These are phyloP conservation scores for Pholis gunnellus DNA, from an alignment of 2,113 vertebrate genomes.

Conservation along the genomic window DNA sequence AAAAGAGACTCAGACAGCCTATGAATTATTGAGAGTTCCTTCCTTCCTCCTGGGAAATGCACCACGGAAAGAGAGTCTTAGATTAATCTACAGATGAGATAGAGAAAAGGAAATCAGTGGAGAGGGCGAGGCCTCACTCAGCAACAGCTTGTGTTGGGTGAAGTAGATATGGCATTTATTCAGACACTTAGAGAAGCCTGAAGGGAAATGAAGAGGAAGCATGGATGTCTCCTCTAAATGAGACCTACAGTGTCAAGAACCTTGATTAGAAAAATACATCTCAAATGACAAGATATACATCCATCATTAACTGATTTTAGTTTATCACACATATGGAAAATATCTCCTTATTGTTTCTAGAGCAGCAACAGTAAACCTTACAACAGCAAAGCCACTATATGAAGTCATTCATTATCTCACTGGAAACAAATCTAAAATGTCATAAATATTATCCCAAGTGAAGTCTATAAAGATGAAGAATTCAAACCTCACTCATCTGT, in stretches of 20 bases:
- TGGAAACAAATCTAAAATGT: too few relatives aligned
- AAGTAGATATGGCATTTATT: neutral
- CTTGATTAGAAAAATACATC: neutral
- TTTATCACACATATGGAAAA: too few relatives aligned
- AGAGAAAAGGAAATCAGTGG: constrained; percentile 4
- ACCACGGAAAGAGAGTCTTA: constrained; percentile 25
- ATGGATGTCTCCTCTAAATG: neutral
- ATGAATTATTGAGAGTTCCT: constrained; percentile 70
- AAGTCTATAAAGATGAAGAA: too few relatives aligned
- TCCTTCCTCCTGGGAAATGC: constrained; percentile 52
- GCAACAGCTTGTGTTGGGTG: constrained; percentile 1
- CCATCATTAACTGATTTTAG: too few relatives aligned
- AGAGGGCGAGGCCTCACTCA: neutral
- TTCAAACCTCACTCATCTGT: too few relatives aligned
- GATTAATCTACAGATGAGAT: constrained; percentile 45
- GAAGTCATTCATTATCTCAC: too few relatives aligned
- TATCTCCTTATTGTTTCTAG: too few relatives aligned
- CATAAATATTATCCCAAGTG: too few relatives aligned
- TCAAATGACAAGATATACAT: neutral
- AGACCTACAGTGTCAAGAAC: neutral
- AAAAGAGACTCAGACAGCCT: constrained; percentile 46
- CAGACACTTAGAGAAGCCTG: neutral
- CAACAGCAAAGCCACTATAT: too few relatives aligned
- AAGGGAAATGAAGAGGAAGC: neutral
- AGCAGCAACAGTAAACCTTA: too few relatives aligned